phyloP scores from a whole-genome alignment of 2,797 vertebrate species.

The Anabas testudineus region DNA sequence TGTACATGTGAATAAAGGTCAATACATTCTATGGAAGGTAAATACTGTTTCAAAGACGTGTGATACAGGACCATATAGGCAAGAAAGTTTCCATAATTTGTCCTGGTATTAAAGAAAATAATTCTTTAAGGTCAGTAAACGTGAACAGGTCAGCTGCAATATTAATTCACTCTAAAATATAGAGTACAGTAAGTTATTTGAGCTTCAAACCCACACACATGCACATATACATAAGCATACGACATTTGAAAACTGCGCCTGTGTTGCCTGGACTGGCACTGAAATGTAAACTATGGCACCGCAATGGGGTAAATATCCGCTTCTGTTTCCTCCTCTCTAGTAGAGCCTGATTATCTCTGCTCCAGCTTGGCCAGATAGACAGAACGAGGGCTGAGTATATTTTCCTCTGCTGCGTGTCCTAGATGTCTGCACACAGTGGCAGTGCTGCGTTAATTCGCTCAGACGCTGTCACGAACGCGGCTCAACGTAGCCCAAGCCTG shows the following conservation, averaged over 20 bases:
- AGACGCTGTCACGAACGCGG: conserved; percentile 73
- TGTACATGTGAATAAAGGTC: background rate
- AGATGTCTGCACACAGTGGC: conserved; percentile 72
- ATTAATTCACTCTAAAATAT: conserved; percentile 51
- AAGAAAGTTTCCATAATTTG: conserved; percentile 15
- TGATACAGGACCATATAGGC: conserved; percentile 3
- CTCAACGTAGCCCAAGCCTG: conserved; percentile 58
- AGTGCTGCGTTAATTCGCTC: conserved; percentile 72
- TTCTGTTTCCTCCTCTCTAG: conserved; percentile 52
- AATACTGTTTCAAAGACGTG: background rate
- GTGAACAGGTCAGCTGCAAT: conserved; percentile 59
- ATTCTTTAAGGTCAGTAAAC: conserved; percentile 21
- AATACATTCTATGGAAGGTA: conserved; percentile 11
- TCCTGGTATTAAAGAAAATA: conserved; percentile 20
- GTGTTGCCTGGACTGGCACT: conserved; percentile 52
- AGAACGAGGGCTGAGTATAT: conserved; percentile 53
- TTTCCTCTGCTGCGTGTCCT: conserved; percentile 67
- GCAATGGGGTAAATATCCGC: conserved; percentile 61
- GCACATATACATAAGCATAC: conserved; percentile 42
- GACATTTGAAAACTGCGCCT: conserved; percentile 62
- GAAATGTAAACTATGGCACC: conserved; percentile 60
- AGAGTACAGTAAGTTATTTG: conserved; percentile 30
- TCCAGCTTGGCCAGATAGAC: conserved; percentile 61
- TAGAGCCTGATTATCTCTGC: conserved; percentile 65
- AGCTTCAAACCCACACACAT: conserved; percentile 30